Percentiles rank a stretch among this genome's conserved stretches.
Conservation (phyloP, 2,797 vertebrate genomes). For the Pteronotus mesoamericanus region DNA sequence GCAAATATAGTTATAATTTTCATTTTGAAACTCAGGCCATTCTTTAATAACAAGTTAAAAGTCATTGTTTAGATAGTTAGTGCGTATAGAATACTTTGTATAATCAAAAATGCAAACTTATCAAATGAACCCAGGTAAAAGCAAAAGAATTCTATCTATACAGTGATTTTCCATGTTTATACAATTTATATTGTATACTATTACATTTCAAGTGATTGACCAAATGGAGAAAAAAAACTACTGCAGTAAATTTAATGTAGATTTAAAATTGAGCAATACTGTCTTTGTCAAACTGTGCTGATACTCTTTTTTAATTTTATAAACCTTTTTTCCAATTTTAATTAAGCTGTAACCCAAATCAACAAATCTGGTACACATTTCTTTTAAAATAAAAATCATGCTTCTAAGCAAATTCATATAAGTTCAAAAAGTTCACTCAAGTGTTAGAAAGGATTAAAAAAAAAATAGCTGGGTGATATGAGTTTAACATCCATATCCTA, state of each 20-base stretch:
- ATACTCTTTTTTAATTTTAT: slow-evolving; percentile 24
- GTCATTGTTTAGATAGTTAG: neutral
- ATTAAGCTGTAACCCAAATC: slow-evolving; percentile 64
- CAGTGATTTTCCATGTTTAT: neutral
- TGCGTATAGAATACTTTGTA: neutral
- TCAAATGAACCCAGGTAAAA: neutral
- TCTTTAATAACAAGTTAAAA: neutral
- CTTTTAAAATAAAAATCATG: neutral
- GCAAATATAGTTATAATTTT: neutral
- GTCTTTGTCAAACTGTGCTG: neutral
- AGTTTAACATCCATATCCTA: slow-evolving; percentile 55
- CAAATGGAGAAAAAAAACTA: neutral
- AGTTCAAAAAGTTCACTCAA: slow-evolving; percentile 48
- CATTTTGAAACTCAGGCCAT: neutral
- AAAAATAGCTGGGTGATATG: slow-evolving; percentile 40
- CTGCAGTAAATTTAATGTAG: neutral
- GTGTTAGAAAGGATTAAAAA: slow-evolving; percentile 62
- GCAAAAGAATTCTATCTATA: neutral
- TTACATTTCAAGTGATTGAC: neutral
- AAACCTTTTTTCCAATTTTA: slow-evolving; percentile 47
- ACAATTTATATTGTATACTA: neutral
- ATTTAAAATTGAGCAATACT: neutral
- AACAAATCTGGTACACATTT: slow-evolving; percentile 37
- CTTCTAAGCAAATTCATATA: slow-evolving; percentile 50
- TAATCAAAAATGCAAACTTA: neutral